These are phyloP conservation scores for Gisinianus flammeolus DNA, from an alignment of 2,888 invertebrate genomes.

Conservation along the genomic window DNA sequence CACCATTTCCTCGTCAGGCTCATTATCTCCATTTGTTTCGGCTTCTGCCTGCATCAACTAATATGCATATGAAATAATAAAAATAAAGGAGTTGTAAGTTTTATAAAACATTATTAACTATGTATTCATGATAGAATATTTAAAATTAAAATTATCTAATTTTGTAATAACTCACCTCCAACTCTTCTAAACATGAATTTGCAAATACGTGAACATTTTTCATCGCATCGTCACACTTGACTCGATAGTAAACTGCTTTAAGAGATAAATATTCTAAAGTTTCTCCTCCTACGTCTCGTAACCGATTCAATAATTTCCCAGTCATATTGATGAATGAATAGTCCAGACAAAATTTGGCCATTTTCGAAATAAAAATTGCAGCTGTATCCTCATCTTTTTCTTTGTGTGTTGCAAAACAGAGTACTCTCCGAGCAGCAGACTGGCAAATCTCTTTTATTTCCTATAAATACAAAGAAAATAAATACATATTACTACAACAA, in stretches of 20 bases:
- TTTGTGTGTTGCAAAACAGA: neutral
- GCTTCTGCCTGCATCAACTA: conserved; percentile 1
- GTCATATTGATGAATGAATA: conserved; percentile 19
- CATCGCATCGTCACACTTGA: conserved; percentile 14
- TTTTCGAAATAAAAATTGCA: conserved; percentile 21
- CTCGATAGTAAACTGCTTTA: conserved; percentile 25
- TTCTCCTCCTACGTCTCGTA: conserved; percentile 25
- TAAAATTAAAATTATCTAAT: too few relatives aligned
- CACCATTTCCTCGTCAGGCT: conserved; percentile 21
- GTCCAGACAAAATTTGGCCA: conserved; percentile 37
- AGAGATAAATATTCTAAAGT: conserved; percentile 26
- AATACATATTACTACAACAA: neutral
- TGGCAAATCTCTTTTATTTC: conserved; percentile 30
- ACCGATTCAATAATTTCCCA: conserved; percentile 14
- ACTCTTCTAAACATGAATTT: conserved; percentile 30
- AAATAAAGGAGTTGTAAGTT: too few relatives aligned
- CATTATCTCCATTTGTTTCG: conserved; percentile 10
- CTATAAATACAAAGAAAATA: conserved; percentile 16
- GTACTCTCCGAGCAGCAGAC: conserved; percentile 8
- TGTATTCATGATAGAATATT: too few relatives aligned
- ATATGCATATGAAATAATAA: too few relatives aligned
- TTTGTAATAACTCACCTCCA: conserved; percentile 5
- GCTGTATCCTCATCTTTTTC: conserved; percentile 31
- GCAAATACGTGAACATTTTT: conserved; percentile 28
- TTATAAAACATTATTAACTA: too few relatives aligned